Base-by-base conservation (phyloP, 2,888 invertebrate species). In the Ophioninae sp. region DNA sequence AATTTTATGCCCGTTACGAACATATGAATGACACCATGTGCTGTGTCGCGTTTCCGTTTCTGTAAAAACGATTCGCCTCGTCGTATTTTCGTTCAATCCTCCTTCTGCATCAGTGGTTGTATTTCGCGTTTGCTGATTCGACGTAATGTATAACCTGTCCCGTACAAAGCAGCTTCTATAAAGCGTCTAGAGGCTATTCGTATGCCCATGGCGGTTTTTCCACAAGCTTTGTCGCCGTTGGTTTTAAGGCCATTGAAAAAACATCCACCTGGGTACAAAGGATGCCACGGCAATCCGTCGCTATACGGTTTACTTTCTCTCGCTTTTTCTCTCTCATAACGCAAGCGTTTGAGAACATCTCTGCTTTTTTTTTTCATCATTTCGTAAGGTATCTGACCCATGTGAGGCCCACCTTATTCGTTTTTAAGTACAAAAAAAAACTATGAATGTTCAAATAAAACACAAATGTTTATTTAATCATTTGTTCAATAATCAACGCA, bases 281-380 rank as follows among this genome's bases (percentile, higher is more conserved):
- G 44, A 44, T 44, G 7, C 44, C 8, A 7, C 7, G 21, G 69
- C 39, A 23, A 57, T n/a, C 62, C 10, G 23, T 17, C 39, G 37
- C 23, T 75, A 23, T 70, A 69, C 56, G 30, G 13, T 78, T 78
- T 64, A 62, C 23, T 76, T 73, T 37, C 67, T 73, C 13, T 50
- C 23, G 61, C 13, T 67, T 2, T 67, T 61, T 72, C 62, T 59
- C 61, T 69, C 6, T 50, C 62, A 67, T 50, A 50, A 62, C 39
- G 20, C 23, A 41, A 61, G n/a, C n/a, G 21, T 23, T 68, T 59
- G 59, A 44, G 44, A 44, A 10, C 8, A 44, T 6, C 44, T 7
- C 23, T 67, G 23, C n/a, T n/a, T n/a, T n/a, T n/a, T n/a, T n/a
- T 21, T 17, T 65, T 21, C 30, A 13, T 41, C 23, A 59, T n/a